These are phyloP conservation scores for Edolisoma coerulescens DNA, from an alignment of 2,113 vertebrate species.

Conservation along the genomic window DNA sequence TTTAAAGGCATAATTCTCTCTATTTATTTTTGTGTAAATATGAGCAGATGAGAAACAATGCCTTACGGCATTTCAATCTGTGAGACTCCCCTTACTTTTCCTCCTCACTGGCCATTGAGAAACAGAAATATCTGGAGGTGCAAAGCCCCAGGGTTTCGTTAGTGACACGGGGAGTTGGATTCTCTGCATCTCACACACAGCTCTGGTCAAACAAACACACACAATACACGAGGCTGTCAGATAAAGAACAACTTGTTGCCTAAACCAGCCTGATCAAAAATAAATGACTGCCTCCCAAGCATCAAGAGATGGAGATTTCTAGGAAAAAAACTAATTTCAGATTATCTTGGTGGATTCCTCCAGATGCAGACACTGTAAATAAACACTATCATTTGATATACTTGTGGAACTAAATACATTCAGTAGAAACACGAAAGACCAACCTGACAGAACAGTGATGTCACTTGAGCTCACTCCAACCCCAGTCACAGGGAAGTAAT, in stretches of 20 bases:
- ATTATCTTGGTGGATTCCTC: background rate
- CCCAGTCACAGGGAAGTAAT: background rate
- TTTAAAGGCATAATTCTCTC: background rate
- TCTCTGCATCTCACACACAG: background rate
- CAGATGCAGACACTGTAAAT: background rate
- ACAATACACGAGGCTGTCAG: background rate
- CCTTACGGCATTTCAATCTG: background rate
- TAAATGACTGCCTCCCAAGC: background rate
- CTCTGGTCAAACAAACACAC: background rate
- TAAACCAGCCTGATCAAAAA: background rate
- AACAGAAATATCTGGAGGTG: background rate
- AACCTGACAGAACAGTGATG: background rate
- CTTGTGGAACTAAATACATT: background rate
- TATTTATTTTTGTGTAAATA: conserved; percentile 1
- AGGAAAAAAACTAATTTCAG: background rate
- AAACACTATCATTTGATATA: background rate
- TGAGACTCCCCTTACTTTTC: background rate
- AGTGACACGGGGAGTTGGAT: background rate
- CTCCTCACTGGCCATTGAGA: background rate
- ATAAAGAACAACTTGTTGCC: background rate
- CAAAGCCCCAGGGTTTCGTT: background rate
- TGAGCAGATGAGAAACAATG: background rate
- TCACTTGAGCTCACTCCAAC: background rate
- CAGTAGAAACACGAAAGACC: background rate
- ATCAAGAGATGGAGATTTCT: background rate